Base-by-base conservation (phyloP, 2,113 vertebrate genomes). In the Tringa solitaria region DNA sequence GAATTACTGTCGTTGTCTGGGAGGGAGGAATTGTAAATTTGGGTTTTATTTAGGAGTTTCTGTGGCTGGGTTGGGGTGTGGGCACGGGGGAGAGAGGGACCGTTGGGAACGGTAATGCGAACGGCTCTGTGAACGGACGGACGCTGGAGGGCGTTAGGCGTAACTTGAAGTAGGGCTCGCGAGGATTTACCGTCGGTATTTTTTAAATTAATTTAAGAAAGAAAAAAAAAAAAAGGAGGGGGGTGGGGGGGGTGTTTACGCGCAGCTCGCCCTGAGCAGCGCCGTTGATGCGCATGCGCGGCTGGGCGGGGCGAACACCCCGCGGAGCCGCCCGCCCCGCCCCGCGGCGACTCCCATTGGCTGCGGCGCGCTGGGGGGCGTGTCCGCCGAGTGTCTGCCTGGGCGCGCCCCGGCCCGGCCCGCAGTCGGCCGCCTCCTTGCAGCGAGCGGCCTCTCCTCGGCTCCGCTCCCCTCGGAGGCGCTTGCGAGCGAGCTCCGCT, bases 391-490 rank as follows among this genome's bases (percentile, higher is more conserved):
- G 28, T 6, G 12, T 1, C 6, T 54, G 10, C 2, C 37, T 12
- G 68, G 10, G 17, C 10, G 69, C 64, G 14, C 48, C 6, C 4
- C 3, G n/a, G 3, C 3, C 15, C 0, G 17, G 6, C 1, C 30
- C 46, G 13, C 92, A 92, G 51, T 96, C 79, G 48, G 35, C 17
- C 14, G 56, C 68, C 23, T 32, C 8, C 16, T 37, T 22, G 18
- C 16, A 51, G 84, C 78, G 78, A 24, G 74, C 32, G 57, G 50
- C 41, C 8, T 12, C 2, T 2, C 48, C 67, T 73, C 35, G 43
- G 56, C 45, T 56, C 43, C 8, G 23, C 37, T 19, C 21, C 11
- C 73, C 51, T 17, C 61, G 68, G 60, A 39, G 77, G 35, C 67
- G 90, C 65, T 63, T 76, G 45, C 84, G 60, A 43, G 33, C n/a